Conservation (phyloP, 2,797 vertebrate genomes). For the Sebastiscus albofasciatus region DNA sequence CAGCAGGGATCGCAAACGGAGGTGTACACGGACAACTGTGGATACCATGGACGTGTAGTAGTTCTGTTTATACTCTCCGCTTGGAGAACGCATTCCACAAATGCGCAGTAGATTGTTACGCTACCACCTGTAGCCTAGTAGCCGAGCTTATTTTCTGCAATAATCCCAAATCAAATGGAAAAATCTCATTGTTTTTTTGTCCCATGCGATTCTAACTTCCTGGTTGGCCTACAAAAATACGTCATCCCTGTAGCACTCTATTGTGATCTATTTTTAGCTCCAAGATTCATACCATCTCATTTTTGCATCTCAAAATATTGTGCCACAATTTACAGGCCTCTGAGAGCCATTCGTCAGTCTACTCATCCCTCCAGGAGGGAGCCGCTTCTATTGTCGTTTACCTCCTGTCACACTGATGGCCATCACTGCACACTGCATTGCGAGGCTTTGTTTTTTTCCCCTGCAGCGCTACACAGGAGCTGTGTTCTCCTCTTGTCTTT, state of each 20-base stretch:
- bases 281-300: background rate
- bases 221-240: background rate
- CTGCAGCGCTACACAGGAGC: conserved; percentile 4
- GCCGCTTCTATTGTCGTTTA: conserved; percentile 11
- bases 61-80: no score
- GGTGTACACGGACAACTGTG: no score
- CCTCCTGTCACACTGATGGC: conserved; percentile 27
- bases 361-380: background rate
- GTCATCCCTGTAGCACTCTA: background rate
- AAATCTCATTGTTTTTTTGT: background rate
- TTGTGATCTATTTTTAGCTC: background rate
- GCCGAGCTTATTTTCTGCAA: background rate
- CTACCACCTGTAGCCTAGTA: no score
- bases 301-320: background rate
- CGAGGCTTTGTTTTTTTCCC: conserved; percentile 18
- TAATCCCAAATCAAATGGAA: background rate
- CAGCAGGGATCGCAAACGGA: no score
- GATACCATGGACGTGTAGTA: no score
- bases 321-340: background rate
- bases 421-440: background rate
- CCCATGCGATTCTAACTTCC: background rate
- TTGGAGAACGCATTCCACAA: no score
- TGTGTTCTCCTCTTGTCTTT: background rate
- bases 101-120: no score
- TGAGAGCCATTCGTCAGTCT: background rate